Percentiles rank a stretch among this genome's conserved stretches.
These are phyloP conservation scores for Andrena marginata DNA, from an alignment of 2,888 invertebrate species.

Conservation along the genomic window DNA sequence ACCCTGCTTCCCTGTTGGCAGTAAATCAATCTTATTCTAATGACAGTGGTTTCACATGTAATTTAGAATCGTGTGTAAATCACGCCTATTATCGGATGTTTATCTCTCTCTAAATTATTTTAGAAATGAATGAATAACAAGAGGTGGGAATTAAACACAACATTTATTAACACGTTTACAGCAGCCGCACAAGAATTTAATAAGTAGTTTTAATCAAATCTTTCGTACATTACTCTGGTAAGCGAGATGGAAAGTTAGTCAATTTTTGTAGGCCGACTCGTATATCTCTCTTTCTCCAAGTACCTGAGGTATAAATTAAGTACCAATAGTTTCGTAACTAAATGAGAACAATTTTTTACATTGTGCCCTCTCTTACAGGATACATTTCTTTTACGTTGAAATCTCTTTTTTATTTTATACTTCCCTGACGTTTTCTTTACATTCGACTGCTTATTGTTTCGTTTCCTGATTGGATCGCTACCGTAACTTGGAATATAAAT, in stretches of 20 bases:
- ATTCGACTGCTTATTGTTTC: neutral
- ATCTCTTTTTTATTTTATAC: constrained; percentile 20
- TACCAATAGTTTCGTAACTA: constrained; percentile 73
- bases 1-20: constrained; percentile 83
- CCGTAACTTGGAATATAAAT: constrained; percentile 45
- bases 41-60: neutral
- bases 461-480: neutral
- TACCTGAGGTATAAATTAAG: constrained; percentile 77
- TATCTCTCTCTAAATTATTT: constrained; percentile 14
- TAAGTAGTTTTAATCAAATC: constrained; percentile 23
- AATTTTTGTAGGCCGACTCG: constrained; percentile 2
- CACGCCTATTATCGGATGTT: constrained; percentile 13
- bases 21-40: constrained; percentile 40
- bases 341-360: constrained; percentile 21
- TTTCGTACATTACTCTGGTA: constrained; percentile 36
- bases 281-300: constrained; percentile 72
- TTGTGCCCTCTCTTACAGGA: neutral
- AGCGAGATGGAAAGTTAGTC: constrained; percentile 9
- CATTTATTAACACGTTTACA: constrained; percentile 58
- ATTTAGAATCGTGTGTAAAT: neutral
- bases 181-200: constrained; percentile 59
- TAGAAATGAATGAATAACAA: constrained; percentile 43
- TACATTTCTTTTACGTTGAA: neutral
- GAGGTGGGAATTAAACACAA: constrained; percentile 48
- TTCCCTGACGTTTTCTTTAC: neutral